phyloP scores from a whole-genome alignment of 2,888 invertebrate species.

The Spicauda simplicius region DNA sequence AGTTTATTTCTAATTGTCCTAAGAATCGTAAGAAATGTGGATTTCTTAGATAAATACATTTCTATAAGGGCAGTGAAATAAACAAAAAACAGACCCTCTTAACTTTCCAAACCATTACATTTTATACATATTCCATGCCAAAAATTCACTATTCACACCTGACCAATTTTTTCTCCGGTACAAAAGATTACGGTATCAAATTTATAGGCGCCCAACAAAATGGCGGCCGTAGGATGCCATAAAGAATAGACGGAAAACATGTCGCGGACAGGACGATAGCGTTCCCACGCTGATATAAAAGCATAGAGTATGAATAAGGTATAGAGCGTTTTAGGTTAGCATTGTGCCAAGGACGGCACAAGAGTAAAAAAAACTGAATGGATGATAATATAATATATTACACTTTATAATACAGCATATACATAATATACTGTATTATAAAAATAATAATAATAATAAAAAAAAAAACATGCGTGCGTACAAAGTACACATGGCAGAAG shows the following conservation, averaged over 20 bases:
- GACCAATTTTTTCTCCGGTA: constrained; percentile 9
- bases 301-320: constrained; percentile 4
- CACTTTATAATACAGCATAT: too few species aligned
- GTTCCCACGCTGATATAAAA: constrained; percentile 1
- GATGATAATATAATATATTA: too few species aligned
- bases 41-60: too few species aligned
- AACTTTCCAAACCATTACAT: neutral
- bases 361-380: neutral
- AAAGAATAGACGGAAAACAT: constrained; percentile 22
- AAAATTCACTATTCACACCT: constrained; percentile 10
- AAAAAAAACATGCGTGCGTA: too few species aligned
- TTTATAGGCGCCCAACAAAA: constrained; percentile 26
- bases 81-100: neutral
- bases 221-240: constrained; percentile 19
- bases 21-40: too few species aligned
- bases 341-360: neutral
- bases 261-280: constrained; percentile 19
- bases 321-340: neutral
- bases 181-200: constrained; percentile 13
- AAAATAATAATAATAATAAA: too few species aligned
- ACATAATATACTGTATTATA: too few species aligned
- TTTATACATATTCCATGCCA: neutral
- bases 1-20: too few species aligned
- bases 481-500: too few species aligned
- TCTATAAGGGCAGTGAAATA: too few species aligned